phyloP scores from a whole-genome alignment of 1,140 invertebrate genomes.

The Pachypeltis micranthus region DNA sequence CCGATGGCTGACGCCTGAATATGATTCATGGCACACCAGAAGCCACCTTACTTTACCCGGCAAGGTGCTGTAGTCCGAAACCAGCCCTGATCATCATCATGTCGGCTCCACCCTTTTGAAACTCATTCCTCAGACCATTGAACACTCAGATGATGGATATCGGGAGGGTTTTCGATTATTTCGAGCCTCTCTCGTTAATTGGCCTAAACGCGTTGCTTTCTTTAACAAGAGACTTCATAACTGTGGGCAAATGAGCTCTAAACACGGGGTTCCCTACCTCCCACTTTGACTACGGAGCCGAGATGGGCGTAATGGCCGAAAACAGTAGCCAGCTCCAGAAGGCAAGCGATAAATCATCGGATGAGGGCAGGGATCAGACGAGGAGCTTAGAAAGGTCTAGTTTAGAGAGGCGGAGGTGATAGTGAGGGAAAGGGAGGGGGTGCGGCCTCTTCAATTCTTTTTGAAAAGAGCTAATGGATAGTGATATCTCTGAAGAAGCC shows the following conservation, averaged over 20 bases:
- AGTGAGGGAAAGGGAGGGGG: no score
- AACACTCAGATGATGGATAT: no score
- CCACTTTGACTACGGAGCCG: not conserved
- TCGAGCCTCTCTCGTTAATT: no score
- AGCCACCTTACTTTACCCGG: no score
- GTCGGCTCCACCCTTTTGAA: no score
- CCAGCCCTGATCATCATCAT: no score
- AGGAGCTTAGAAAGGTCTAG: not conserved
- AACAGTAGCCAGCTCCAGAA: not conserved
- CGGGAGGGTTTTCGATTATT: no score
- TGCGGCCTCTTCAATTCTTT: not conserved
- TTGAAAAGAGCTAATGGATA: not conserved
- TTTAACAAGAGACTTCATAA: constrained; percentile 1
- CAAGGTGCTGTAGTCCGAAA: no score
- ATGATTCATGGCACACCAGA: no score
- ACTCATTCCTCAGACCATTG: no score
- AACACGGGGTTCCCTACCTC: constrained; percentile 5
- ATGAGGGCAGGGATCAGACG: not conserved
- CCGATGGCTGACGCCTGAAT: no score
- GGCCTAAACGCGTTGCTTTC: constrained; percentile 1
- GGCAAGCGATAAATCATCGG: constrained; percentile 2
- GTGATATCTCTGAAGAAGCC: constrained; percentile 3
- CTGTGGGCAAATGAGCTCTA: not conserved
- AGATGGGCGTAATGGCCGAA: not conserved
- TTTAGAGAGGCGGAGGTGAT: constrained; percentile 3